Evolutionary conservation across 2,888 invertebrate species (phyloP).

Genomic region (Plebejus argus): DNA sequence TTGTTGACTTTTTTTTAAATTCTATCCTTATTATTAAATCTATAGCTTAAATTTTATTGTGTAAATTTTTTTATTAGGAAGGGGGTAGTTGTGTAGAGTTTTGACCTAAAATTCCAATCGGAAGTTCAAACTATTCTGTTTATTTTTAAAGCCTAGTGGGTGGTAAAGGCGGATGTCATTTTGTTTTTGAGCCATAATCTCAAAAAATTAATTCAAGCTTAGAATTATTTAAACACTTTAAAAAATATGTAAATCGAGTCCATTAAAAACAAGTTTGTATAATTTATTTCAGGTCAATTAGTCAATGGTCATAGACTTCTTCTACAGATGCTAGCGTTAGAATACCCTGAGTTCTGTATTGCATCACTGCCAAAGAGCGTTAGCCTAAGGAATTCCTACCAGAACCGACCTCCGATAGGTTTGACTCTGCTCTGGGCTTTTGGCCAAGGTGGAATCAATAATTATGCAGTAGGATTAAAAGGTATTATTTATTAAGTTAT

Average conservation of each 20-base stretch:
- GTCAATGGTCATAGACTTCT: conserved; percentile 86
- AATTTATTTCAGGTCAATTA: conserved; percentile 63
- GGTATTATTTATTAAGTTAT: too few species aligned
- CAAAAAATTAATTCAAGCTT: neutral
- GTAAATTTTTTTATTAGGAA: too few species aligned
- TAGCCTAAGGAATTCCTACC: conserved; percentile 86
- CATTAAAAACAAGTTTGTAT: neutral
- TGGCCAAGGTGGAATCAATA: conserved; percentile 85
- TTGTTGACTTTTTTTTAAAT: conserved; percentile 43
- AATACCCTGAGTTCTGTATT: conserved; percentile 83
- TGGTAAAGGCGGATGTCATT: neutral
- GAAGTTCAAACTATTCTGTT: neutral
- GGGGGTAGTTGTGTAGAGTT: too few species aligned
- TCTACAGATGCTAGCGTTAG: conserved; percentile 84
- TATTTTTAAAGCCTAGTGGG: neutral
- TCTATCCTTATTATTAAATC: neutral
- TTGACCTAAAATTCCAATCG: too few species aligned
- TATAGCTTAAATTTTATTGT: neutral
- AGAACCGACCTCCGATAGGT: conserved; percentile 87
- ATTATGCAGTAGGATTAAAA: conserved; percentile 84
- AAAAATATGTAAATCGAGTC: neutral
- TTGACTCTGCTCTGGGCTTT: conserved; percentile 88
- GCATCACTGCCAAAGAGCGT: conserved; percentile 83
- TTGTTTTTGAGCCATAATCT: neutral
- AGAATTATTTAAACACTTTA: neutral